Evolutionary conservation across 1,140 invertebrate species (phyloP).

Genomic region (Manduca sexta): DNA sequence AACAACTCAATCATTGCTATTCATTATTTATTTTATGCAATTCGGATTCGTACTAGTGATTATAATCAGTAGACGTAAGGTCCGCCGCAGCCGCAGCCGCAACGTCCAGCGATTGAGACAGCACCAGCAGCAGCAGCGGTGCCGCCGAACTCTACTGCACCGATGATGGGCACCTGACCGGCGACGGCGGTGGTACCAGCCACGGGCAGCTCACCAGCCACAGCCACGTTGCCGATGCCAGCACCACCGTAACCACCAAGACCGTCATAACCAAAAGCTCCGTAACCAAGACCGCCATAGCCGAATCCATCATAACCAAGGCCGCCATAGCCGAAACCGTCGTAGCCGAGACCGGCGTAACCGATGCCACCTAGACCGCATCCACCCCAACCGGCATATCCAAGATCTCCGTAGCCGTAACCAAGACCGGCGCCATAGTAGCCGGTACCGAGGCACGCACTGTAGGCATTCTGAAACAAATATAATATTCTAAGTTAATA

Average conservation of each 20-base stretch:
- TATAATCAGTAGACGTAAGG: too few species aligned
- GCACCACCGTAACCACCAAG: constrained; percentile 4
- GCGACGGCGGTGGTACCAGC: constrained; percentile 13
- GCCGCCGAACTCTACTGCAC: constrained; percentile 20
- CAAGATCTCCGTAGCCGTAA: too few species aligned
- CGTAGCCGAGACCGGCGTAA: not conserved
- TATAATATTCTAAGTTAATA: too few species aligned
- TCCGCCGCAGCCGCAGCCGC: constrained; percentile 14
- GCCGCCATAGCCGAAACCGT: constrained; percentile 3
- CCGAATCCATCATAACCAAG: constrained; percentile 3
- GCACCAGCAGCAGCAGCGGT: constrained; percentile 11
- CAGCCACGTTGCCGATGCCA: constrained; percentile 8
- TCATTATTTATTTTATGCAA: too few species aligned
- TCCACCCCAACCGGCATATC: too few species aligned
- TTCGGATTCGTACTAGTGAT: too few species aligned
- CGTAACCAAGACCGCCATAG: constrained; percentile 4
- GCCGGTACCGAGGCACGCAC: not conserved
- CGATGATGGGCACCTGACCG: constrained; percentile 20
- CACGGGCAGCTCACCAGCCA: constrained; percentile 16
- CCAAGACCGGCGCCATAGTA: not conserved
- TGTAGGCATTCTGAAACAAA: too few species aligned
- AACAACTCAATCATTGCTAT: too few species aligned
- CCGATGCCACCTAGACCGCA: not conserved
- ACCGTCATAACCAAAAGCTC: constrained; percentile 9
- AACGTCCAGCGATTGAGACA: constrained; percentile 20